Percentiles rank a stretch among this genome's conserved stretches.
These are phyloP conservation scores for Madoqua kirkii DNA, from an alignment of 2,113 vertebrate species.

Conservation along the genomic window DNA sequence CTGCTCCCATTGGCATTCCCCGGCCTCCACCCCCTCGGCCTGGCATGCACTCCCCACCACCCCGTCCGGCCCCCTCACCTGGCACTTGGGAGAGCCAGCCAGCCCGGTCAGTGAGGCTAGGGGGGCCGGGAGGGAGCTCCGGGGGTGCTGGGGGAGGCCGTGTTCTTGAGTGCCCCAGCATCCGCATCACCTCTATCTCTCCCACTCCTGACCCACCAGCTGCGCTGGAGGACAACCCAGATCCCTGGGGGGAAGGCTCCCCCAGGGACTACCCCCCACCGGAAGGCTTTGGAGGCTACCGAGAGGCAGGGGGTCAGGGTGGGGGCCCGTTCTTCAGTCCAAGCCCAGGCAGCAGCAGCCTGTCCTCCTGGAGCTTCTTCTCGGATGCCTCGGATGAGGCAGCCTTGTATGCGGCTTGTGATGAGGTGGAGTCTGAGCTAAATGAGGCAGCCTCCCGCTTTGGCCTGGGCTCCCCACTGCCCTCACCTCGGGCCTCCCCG, in stretches of 20 bases:
- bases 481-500: conserved; percentile 76
- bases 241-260: conserved; percentile 81
- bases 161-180: conserved; percentile 92
- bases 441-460: conserved; percentile 86
- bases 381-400: conserved; percentile 90
- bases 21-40: conserved; percentile 81
- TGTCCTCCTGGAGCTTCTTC: conserved; percentile 89
- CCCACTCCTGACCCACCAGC: conserved; percentile 77
- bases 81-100: conserved; percentile 93
- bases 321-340: conserved; percentile 85
- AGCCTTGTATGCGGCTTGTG: conserved; percentile 86
- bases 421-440: conserved; percentile 89
- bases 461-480: conserved; percentile 81
- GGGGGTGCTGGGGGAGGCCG: conserved; percentile 79
- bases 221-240: conserved; percentile 60
- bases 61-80: conserved; percentile 84
- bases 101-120: conserved; percentile 88
- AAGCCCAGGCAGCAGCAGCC: conserved; percentile 91
- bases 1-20: conserved; percentile 78
- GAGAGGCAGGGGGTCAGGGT: conserved; percentile 77
- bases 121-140: conserved; percentile 65
- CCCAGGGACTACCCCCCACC: conserved; percentile 87
- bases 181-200: conserved; percentile 95
- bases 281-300: conserved; percentile 87
- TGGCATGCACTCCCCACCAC: conserved; percentile 94